Base-by-base conservation (phyloP, 2,797 vertebrate genomes). In the Coregonus suidteri region DNA sequence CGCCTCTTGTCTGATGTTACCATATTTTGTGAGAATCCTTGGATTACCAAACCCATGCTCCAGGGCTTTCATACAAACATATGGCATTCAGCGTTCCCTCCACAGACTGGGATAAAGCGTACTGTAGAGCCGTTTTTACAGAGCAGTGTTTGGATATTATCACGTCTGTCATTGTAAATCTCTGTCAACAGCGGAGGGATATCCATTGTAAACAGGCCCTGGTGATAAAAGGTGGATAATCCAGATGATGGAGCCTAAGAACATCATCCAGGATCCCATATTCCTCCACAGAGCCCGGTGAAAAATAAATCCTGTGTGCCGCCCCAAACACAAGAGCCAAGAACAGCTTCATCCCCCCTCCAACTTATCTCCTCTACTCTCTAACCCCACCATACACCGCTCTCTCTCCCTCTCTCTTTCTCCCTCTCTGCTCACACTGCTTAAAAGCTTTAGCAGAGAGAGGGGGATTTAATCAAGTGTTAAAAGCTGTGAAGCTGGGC, bases 391-490 rank as follows among this genome's bases (percentile, higher is more conserved):
- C 56, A 7, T 59, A 59, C 56, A 59, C 4, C 69, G 4, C 72
- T 65, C n/a, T 62, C 64, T 41, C 37, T 47, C 9, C 6, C 37
- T 1, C 37, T 1, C 86, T 20, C 51, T 79, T 68, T 78, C 54
- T 51, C 64, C 6, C 52, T 82, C 91, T 88, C 92, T 92, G 1
- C 89, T 89, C 88, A 86, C 89, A 91, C 91, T 85, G 91, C 92
- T 94, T 91, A 94, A 93, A 91, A 88, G 91, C 92, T 94, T 92
- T 91, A 93, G 89, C 87, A 90, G 90, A 92, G 83, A 91, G 92
- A 90, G 82, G 84, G 78, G 87, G 82, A 87, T 91, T 93, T 93
- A 92, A 88, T 93, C 85, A 87, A 93, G 91, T 91, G 89, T 92
- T 92, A 92, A 94, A 94, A 92, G 80, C 77, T 77, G 88, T 79